Evolutionary conservation across 2,113 vertebrate genomes (phyloP).

Genomic region (zebrafish (Danio rerio)): DNA sequence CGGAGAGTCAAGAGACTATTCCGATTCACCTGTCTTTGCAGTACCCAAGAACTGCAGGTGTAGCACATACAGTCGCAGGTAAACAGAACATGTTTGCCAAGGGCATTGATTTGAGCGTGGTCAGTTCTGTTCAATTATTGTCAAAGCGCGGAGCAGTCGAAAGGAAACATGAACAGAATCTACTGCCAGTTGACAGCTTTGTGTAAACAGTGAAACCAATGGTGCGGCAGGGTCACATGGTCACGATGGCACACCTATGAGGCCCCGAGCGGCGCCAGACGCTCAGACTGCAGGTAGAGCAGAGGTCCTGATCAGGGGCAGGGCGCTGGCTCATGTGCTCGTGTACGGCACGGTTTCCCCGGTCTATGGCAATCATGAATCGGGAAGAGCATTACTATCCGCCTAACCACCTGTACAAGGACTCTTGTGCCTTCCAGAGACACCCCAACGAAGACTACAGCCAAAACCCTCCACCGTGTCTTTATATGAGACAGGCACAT

Average conservation of each 20-base stretch:
- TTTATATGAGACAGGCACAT: conserved; percentile 89
- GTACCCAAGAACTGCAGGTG: conserved; percentile 59
- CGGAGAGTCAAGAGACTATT: neutral
- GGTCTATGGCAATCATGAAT: conserved; percentile 84
- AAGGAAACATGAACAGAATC: conserved; percentile 65
- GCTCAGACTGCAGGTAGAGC: conserved; percentile 63
- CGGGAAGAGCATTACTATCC: conserved; percentile 90
- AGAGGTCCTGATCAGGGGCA: conserved; percentile 62
- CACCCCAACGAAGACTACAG: conserved; percentile 84
- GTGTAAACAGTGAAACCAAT: conserved; percentile 76
- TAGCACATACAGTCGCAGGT: conserved; percentile 64
- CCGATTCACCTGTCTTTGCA: conserved; percentile 51
- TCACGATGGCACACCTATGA: conserved; percentile 77
- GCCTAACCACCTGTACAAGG: conserved; percentile 89
- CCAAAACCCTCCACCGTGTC: conserved; percentile 88
- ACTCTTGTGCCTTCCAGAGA: conserved; percentile 90
- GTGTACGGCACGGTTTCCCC: conserved; percentile 49
- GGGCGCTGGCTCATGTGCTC: conserved; percentile 59
- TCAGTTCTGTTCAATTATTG: conserved; percentile 70
- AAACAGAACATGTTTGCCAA: conserved; percentile 73
- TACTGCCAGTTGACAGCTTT: conserved; percentile 60
- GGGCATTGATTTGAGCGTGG: conserved; percentile 73
- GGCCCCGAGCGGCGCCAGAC: conserved; percentile 70
- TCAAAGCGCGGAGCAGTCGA: conserved; percentile 56
- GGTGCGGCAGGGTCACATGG: conserved; percentile 77